Base-by-base conservation (phyloP, 2,797 vertebrate genomes). In the Poliocrania exsul region DNA sequence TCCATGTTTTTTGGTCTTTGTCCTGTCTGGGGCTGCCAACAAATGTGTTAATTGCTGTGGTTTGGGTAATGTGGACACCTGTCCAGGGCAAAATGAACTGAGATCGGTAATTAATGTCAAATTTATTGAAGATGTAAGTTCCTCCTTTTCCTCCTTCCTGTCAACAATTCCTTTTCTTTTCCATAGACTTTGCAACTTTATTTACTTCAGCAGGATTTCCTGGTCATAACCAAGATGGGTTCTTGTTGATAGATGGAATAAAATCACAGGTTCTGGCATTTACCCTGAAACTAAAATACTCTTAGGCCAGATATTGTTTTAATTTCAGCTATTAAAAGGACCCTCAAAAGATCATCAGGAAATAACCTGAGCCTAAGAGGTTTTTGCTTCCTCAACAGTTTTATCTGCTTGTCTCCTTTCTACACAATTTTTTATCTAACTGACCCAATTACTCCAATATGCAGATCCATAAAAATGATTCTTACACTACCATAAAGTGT, bases 11-110 rank as follows among this genome's bases (percentile, higher is more conserved):
- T 64, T 83, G 21, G n/a, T 88, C 57, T 67, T 81, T 60, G 64
- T 13, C 60, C 53, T 88, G 25, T 66, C 46, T 73, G 61, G 81
- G 29, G 20, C 38, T 92, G 88, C 81, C 75, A 91, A 65, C 17
- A 80, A 79, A 82, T 33, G 26, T 95, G 83, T 92, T 91, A 92
- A 88, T 72, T 70, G 75, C 58, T 86, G 53, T 86, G 64, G 67
- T 71, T 91, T 77, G 78, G 25, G 50, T 87, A 75, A 60, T 44
- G 13, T 86, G 70, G 57, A 82, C 61, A 61, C 58, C 35, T 86
- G 53, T 72, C 70, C 50, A 44, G 46, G n/a, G 75, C 69, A 69
- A 81, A 92, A 88, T 61, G 46, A 86, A 81, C 57, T 54, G 57
- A 79, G 42, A 94, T 57, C 21, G 47, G 61, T 88, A 93, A 91